phyloP scores from a whole-genome alignment of 2,113 vertebrate genomes.

The Nyctereutes procyonoides region DNA sequence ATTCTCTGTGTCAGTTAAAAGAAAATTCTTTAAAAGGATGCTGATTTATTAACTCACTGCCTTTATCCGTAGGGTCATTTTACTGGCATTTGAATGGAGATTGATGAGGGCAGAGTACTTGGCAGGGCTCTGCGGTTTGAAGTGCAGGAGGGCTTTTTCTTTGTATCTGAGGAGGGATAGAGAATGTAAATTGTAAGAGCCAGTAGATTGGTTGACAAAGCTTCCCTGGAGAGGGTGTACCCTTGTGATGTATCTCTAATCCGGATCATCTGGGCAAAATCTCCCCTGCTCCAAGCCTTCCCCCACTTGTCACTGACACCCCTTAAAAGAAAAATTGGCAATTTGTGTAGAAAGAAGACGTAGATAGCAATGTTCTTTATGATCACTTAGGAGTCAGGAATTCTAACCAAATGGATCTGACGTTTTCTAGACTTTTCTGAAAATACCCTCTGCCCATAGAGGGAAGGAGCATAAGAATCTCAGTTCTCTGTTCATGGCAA shows the following conservation, averaged over 20 bases:
- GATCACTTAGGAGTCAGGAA: background rate
- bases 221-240: background rate
- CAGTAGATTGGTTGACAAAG: background rate
- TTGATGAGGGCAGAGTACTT: constrained; percentile 78
- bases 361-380: background rate
- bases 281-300: background rate
- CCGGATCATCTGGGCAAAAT: background rate
- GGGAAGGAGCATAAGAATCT: background rate
- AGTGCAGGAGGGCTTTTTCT: constrained; percentile 65
- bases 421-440: background rate
- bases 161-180: constrained; percentile 48
- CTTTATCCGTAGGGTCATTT: constrained; percentile 77
- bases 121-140: constrained; percentile 77
- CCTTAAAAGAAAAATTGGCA: background rate
- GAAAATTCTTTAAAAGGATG: constrained; percentile 81
- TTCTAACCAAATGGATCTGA: background rate
- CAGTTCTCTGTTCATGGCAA: background rate
- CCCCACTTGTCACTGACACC: background rate
- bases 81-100: constrained; percentile 81
- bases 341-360: background rate
- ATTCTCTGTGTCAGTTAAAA: constrained; percentile 78
- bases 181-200: constrained; percentile 54
- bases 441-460: background rate
- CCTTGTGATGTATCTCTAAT: background rate
- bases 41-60: constrained; percentile 81